Evolutionary conservation across 1,140 invertebrate species (phyloP).

Genomic region (Ridgeia piscesae): DNA sequence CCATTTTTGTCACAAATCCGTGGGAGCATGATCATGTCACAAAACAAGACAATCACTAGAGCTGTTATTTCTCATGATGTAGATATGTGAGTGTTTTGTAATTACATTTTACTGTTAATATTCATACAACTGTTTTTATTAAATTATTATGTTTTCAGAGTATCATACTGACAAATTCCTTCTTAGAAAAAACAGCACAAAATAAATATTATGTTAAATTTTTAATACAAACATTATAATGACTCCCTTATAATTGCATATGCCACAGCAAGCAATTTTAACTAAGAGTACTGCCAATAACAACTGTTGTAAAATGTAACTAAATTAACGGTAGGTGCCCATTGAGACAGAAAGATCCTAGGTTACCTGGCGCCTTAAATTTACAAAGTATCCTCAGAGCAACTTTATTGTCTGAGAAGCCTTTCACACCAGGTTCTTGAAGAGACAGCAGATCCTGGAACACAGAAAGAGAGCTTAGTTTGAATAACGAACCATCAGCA

Average conservation of each 20-base stretch:
- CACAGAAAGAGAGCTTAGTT: background rate
- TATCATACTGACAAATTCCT: too few species aligned
- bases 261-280: too few species aligned
- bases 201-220: too few species aligned
- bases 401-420: conserved; percentile 47
- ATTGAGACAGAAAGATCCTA: background rate
- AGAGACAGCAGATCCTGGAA: conserved; percentile 71
- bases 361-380: conserved; percentile 51
- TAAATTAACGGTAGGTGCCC: background rate
- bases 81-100: too few species aligned
- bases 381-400: conserved; percentile 51
- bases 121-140: too few species aligned
- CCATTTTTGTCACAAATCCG: too few species aligned
- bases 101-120: too few species aligned
- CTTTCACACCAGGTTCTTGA: conserved; percentile 40
- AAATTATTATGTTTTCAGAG: too few species aligned
- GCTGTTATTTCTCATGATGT: background rate
- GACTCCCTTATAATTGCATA: too few species aligned
- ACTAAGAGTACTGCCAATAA: background rate
- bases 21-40: too few species aligned
- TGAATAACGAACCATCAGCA: background rate
- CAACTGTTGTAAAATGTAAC: background rate
- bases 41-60: conserved; percentile 15
- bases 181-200: too few species aligned
- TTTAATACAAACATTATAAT: too few species aligned